A percentile compares a stretch with the other conserved stretches of the same genome.
These are phyloP conservation scores for Sebastes glaucus DNA, from an alignment of 2,797 vertebrate genomes.

Conservation along the genomic window DNA sequence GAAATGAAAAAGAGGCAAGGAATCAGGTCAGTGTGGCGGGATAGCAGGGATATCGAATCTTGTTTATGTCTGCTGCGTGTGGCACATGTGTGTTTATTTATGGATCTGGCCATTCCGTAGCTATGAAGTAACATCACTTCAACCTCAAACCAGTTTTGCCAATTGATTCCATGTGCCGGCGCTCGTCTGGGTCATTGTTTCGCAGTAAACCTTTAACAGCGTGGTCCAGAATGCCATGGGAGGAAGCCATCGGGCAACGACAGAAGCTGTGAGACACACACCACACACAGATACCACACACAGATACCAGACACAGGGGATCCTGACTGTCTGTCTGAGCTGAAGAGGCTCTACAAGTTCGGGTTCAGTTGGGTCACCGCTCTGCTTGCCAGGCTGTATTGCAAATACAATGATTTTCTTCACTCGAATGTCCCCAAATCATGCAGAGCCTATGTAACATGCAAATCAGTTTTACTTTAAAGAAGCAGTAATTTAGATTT, in stretches of 20 bases:
- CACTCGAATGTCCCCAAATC: neutral
- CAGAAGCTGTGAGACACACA: neutral
- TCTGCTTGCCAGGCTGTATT: neutral
- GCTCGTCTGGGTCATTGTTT: slow-evolving; percentile 25
- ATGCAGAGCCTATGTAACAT: neutral
- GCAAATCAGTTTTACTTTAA: neutral
- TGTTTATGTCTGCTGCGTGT: slow-evolving; percentile 36
- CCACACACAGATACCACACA: neutral
- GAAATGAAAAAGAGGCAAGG: neutral
- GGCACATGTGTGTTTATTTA: slow-evolving; percentile 41
- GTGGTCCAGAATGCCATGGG: slow-evolving; percentile 3
- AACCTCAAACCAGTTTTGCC: slow-evolving; percentile 21
- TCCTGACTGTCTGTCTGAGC: slow-evolving; percentile 1
- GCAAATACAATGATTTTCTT: neutral
- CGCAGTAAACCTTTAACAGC: slow-evolving; percentile 17
- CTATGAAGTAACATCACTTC: slow-evolving; percentile 23
- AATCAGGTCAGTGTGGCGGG: slow-evolving; percentile 36
- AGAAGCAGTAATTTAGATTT: neutral
- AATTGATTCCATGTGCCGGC: slow-evolving; percentile 28
- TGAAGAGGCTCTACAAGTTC: neutral
- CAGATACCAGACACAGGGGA: neutral
- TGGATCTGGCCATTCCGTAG: slow-evolving; percentile 22
- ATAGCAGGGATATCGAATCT: slow-evolving; percentile 7
- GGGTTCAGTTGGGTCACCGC: neutral
- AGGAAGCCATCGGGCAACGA: neutral